Percentiles rank a stretch among this genome's conserved stretches.
phyloP scores from a whole-genome alignment of 2,797 vertebrate species.

The Takifugu rubripes region DNA sequence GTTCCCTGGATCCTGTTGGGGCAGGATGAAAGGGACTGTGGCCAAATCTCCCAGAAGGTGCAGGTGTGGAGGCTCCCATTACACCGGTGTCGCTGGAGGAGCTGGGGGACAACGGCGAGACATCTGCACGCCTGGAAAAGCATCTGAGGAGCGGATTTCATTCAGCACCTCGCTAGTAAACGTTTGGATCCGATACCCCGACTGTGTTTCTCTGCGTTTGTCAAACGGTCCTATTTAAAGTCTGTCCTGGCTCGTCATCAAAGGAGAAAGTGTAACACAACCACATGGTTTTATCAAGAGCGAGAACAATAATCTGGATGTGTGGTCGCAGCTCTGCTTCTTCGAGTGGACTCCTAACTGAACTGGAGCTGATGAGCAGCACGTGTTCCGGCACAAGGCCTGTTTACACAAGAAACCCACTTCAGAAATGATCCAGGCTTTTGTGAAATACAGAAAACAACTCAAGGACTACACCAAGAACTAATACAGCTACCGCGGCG shows the following conservation, averaged over 20 bases:
- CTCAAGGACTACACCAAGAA: conserved; percentile 14
- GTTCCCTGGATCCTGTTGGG: conserved; percentile 55
- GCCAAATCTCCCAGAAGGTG: conserved; percentile 50
- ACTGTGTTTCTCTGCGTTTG: conserved; percentile 17
- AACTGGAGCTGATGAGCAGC: conserved; percentile 18
- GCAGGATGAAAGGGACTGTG: conserved; percentile 61
- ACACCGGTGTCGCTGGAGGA: conserved; percentile 51
- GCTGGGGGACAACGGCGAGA: conserved; percentile 46
- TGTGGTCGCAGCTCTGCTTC: conserved; percentile 27
- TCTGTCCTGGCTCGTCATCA: conserved; percentile 61
- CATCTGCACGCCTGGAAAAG: conserved; percentile 74
- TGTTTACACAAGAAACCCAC: conserved; percentile 1
- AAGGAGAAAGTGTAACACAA: conserved; percentile 34
- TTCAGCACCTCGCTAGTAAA: conserved; percentile 70
- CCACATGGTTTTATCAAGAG: conserved; percentile 35
- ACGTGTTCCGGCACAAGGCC: conserved; percentile 17
- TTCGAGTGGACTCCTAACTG: conserved; percentile 21
- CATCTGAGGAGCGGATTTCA: conserved; percentile 70
- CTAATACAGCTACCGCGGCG: conserved; percentile 7
- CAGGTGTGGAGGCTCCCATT: conserved; percentile 67
- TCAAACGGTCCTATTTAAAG: conserved; percentile 20
- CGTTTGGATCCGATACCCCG: conserved; percentile 55
- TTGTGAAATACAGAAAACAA: conserved; percentile 13
- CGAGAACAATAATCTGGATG: conserved; percentile 42
- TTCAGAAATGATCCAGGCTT: conserved; percentile 14